Evolutionary conservation across 2,888 invertebrate genomes (phyloP).

Genomic region (Eledone cirrhosa): DNA sequence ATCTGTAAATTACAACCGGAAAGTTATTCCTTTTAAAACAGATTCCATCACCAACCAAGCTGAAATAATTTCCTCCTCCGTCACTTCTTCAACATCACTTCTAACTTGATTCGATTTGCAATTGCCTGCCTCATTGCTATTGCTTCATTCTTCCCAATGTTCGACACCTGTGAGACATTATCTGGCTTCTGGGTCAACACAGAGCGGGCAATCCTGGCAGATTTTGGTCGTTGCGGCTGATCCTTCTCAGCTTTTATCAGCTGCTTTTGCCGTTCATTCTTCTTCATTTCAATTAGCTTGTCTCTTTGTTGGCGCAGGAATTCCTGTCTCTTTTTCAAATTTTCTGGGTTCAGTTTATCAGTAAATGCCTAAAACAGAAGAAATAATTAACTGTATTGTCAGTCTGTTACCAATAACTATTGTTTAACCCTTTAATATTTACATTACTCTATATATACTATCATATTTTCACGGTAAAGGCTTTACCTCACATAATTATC

Average conservation of each 20-base stretch:
- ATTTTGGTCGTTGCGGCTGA: conserved; percentile 73
- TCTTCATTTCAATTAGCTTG: conserved; percentile 88
- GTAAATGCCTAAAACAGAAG: conserved; percentile 49
- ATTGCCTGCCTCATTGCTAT: conserved; percentile 83
- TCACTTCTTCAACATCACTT: conserved; percentile 77
- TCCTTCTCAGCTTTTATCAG: conserved; percentile 73
- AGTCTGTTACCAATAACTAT: too few species aligned
- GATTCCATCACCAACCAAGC: neutral
- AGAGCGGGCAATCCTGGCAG: conserved; percentile 79
- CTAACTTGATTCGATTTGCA: conserved; percentile 83
- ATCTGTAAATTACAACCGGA: too few species aligned
- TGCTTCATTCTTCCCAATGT: neutral
- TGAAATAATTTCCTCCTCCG: neutral
- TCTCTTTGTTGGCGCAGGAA: conserved; percentile 90
- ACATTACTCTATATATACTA: too few species aligned
- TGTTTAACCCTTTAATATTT: too few species aligned
- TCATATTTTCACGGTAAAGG: too few species aligned
- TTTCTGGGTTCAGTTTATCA: conserved; percentile 57
- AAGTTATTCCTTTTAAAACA: neutral
- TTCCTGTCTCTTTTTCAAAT: conserved; percentile 73
- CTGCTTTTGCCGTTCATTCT: conserved; percentile 84
- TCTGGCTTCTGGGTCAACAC: conserved; percentile 70
- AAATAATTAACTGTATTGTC: neutral
- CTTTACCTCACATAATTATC: too few species aligned
- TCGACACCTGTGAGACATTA: neutral